Percentiles rank a stretch among this genome's conserved stretches.
Evolutionary conservation across 1,140 invertebrate species (phyloP).

Genomic region (Drosophila parvula): DNA sequence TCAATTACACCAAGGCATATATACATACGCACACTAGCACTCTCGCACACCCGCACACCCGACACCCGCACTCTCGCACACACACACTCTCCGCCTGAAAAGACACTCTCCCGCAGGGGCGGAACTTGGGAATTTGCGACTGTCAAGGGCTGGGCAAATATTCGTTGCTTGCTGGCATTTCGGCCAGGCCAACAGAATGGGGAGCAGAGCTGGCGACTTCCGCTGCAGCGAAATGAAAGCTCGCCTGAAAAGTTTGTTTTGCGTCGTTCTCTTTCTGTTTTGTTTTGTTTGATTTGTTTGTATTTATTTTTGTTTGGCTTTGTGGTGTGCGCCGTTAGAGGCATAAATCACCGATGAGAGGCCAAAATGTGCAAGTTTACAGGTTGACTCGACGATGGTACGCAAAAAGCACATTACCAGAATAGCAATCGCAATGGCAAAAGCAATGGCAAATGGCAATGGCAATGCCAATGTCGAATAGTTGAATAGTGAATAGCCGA

Average conservation of each 20-base stretch:
- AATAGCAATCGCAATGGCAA: conserved; percentile 32
- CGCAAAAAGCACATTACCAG: conserved; percentile 46
- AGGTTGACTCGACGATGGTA: conserved; percentile 32
- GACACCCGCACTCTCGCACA: neutral
- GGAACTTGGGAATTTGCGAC: conserved; percentile 17
- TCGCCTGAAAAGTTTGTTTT: conserved; percentile 40
- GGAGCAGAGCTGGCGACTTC: conserved; percentile 6
- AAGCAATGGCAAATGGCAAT: conserved; percentile 21
- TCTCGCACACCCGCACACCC: neutral
- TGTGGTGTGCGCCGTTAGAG: conserved; percentile 43
- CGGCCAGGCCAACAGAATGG: conserved; percentile 62
- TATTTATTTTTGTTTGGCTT: conserved; percentile 21
- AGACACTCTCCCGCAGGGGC: conserved; percentile 13
- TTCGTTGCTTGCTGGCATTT: conserved; percentile 74
- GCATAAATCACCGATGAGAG: conserved; percentile 50
- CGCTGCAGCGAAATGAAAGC: conserved; percentile 52
- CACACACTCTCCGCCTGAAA: neutral
- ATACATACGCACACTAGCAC: neutral
- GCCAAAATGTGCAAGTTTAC: conserved; percentile 61
- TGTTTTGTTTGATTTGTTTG: neutral
- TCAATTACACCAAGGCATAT: neutral
- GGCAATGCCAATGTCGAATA: conserved; percentile 40
- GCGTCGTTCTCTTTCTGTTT: neutral
- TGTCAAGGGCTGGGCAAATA: conserved; percentile 73
- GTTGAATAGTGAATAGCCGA: conserved; percentile 7